A percentile compares a stretch with the other conserved stretches of the same genome.
Conservation (phyloP, 2,888 invertebrate species). For the Drosophila kanekoi region DNA sequence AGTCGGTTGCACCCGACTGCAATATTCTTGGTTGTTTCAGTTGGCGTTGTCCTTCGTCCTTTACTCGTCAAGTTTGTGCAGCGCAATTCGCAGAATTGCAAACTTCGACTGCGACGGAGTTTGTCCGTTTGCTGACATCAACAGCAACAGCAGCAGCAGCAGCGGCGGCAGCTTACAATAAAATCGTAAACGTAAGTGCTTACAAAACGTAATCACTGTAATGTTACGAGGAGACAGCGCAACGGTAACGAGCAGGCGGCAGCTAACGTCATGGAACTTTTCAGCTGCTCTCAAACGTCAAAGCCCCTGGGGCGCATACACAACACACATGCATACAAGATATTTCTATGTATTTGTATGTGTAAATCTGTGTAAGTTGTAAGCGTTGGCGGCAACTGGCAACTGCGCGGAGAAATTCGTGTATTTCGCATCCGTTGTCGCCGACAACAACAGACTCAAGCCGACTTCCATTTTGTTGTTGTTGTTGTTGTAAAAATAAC, state of each 20-base stretch:
- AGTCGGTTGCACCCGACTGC: too few relatives aligned
- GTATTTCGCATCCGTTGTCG: slow-evolving; percentile 69
- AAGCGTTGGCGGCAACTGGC: slow-evolving; percentile 48
- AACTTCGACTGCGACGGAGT: slow-evolving; percentile 54
- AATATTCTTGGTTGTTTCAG: too few relatives aligned
- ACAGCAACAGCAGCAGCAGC: slow-evolving; percentile 9
- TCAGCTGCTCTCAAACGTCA: slow-evolving; percentile 63
- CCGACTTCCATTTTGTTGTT: slow-evolving; percentile 35
- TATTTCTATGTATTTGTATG: background rate
- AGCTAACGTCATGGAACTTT: slow-evolving; percentile 67
- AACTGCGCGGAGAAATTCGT: slow-evolving; percentile 65
- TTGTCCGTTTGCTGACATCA: slow-evolving; percentile 41
- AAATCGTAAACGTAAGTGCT: slow-evolving; percentile 72
- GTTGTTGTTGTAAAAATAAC: slow-evolving; percentile 63
- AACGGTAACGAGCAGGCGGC: slow-evolving; percentile 45
- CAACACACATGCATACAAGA: background rate
- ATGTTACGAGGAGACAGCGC: slow-evolving; percentile 57
- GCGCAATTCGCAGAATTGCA: slow-evolving; percentile 63
- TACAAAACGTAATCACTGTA: slow-evolving; percentile 79
- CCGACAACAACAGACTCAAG: slow-evolving; percentile 38
- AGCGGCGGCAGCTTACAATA: slow-evolving; percentile 58
- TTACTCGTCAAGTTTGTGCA: slow-evolving; percentile 65
- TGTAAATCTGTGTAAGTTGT: slow-evolving; percentile 42
- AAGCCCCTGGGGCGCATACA: slow-evolving; percentile 55
- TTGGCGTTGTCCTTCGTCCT: slow-evolving; percentile 5